phyloP scores from a whole-genome alignment of 2,888 invertebrate genomes.

The Phengaris arion region DNA sequence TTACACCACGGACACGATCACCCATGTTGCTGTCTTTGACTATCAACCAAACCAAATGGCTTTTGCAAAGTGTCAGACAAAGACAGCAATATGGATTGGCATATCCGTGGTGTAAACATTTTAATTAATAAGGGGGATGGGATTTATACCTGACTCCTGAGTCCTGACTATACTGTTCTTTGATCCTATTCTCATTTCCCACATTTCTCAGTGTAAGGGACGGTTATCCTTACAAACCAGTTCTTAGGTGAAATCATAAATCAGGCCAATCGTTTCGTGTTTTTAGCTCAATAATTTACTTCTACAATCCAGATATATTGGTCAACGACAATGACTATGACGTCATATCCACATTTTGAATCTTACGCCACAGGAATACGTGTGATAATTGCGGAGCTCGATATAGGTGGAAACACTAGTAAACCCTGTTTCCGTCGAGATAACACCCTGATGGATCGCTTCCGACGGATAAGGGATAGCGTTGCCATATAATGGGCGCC shows the following conservation, averaged over 20 bases:
- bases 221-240: neutral
- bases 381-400: neutral
- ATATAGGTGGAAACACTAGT: slow-evolving; percentile 39
- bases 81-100: too few species aligned
- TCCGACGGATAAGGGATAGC: slow-evolving; percentile 59
- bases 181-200: neutral
- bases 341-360: neutral
- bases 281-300: slow-evolving; percentile 1
- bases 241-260: neutral
- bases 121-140: too few species aligned
- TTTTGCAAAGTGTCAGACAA: too few species aligned
- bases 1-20: too few species aligned
- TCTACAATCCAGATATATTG: slow-evolving; percentile 11
- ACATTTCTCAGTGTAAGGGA: neutral
- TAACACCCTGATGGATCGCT: slow-evolving; percentile 74
- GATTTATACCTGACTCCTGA: too few species aligned
- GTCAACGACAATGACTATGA: neutral
- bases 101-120: too few species aligned
- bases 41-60: too few species aligned
- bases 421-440: slow-evolving; percentile 63
- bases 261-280: neutral
- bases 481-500: slow-evolving; percentile 39
- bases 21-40: too few species aligned
- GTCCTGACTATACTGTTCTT: too few species aligned
- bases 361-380: neutral